Percentiles rank a stretch among this genome's conserved stretches.
Evolutionary conservation across 2,888 invertebrate species (phyloP).

Genomic region (Ashinkailepas kermadecensis): DNA sequence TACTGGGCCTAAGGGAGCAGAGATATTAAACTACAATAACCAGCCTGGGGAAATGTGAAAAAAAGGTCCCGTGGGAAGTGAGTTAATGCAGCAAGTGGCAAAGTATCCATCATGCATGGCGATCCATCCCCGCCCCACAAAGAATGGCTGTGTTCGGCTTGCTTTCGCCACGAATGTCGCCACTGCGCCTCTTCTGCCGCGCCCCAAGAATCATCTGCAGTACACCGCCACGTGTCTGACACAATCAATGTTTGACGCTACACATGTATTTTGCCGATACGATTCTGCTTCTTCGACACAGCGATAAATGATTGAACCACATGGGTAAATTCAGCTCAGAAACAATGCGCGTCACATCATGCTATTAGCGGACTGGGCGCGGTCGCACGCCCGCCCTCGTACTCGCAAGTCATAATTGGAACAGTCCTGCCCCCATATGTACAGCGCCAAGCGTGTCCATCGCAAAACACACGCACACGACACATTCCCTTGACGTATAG

Average conservation of each 20-base stretch:
- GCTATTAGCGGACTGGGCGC: neutral
- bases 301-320: slow-evolving; percentile 7
- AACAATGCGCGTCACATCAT: neutral
- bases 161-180: too few relatives aligned
- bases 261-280: neutral
- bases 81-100: too few relatives aligned
- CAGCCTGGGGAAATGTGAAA: too few relatives aligned
- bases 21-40: too few relatives aligned
- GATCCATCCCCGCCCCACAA: too few relatives aligned
- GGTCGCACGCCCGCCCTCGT: neutral
- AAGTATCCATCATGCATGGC: too few relatives aligned
- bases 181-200: too few relatives aligned
- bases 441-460: neutral
- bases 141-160: too few relatives aligned
- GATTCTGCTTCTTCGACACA: neutral
- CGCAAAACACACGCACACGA: neutral
- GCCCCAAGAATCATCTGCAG: too few relatives aligned
- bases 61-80: too few relatives aligned
- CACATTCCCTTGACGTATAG: neutral
- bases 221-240: too few relatives aligned
- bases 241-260: neutral
- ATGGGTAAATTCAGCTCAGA: neutral
- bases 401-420: neutral
- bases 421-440: slow-evolving; percentile 9
- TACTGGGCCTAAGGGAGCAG: too few relatives aligned